These are phyloP conservation scores for Platalea minor DNA, from an alignment of 2,797 vertebrate species.

Conservation along the genomic window DNA sequence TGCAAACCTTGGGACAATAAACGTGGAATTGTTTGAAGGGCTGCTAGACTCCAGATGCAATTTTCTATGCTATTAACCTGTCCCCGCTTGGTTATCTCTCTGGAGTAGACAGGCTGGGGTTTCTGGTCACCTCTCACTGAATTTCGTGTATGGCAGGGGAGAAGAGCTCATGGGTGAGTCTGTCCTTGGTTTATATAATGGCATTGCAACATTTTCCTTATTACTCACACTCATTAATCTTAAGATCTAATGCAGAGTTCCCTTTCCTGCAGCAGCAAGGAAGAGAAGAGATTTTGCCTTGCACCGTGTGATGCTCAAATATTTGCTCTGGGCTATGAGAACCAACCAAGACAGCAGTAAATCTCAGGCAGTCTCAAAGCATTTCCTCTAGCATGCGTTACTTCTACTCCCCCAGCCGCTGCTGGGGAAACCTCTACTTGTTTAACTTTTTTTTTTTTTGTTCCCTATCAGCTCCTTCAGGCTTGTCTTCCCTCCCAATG, in stretches of 20 bases:
- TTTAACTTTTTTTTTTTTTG: not conserved
- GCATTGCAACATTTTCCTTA: not conserved
- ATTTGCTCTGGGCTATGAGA: not conserved
- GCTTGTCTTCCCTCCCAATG: not conserved
- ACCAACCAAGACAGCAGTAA: not conserved
- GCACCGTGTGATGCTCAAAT: not conserved
- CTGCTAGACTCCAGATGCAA: not conserved
- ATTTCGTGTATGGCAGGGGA: not conserved
- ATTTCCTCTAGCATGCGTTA: not conserved
- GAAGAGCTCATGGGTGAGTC: not conserved
- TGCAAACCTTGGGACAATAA: not conserved
- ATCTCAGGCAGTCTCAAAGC: not conserved
- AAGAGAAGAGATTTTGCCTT: not conserved
- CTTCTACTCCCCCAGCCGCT: not conserved
- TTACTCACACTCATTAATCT: not conserved
- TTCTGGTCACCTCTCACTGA: not conserved
- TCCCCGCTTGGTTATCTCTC: not conserved
- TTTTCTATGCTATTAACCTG: not conserved
- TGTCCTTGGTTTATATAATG: not conserved
- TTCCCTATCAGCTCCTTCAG: not conserved
- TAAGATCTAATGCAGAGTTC: not conserved
- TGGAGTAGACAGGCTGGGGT: not conserved
- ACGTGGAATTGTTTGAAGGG: not conserved
- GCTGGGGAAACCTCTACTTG: not conserved
- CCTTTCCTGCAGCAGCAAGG: not conserved